Conservation (phyloP, 2,888 invertebrate genomes). For the Mechanitis mazaeus region DNA sequence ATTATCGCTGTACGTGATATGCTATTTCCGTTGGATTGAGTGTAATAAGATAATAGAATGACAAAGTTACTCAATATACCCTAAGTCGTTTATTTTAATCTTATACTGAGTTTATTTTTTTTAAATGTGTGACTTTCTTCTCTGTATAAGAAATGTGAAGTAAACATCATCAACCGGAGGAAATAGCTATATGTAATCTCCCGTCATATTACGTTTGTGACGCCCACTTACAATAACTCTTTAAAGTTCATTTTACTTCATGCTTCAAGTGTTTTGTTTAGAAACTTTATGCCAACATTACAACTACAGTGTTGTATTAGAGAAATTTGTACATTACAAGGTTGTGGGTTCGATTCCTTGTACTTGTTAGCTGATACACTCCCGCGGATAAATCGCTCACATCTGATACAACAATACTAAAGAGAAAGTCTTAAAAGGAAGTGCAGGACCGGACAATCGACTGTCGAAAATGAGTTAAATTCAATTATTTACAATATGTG, state of each 20-base stretch:
- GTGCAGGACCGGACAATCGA: conserved; percentile 45
- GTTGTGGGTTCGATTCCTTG: conserved; percentile 56
- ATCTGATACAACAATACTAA: conserved; percentile 64
- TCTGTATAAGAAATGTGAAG: neutral
- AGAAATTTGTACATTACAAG: conserved; percentile 42
- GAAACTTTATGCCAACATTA: no score
- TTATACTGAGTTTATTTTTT: neutral
- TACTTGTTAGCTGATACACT: conserved; percentile 57
- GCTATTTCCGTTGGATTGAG: conserved; percentile 37
- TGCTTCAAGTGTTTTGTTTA: no score
- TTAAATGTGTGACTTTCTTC: no score
- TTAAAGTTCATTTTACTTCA: no score
- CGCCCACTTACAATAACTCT: conserved; percentile 9
- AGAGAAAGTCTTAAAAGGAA: conserved; percentile 64
- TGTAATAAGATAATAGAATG: conserved; percentile 12
- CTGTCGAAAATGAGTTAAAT: conserved; percentile 28
- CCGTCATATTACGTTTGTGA: conserved; percentile 10
- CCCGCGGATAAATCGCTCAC: conserved; percentile 65
- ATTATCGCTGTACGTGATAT: conserved; percentile 46
- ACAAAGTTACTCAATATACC: conserved; percentile 20
- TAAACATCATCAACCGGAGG: conserved; percentile 13
- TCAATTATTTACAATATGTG: neutral
- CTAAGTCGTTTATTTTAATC: conserved; percentile 1
- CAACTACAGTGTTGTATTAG: conserved; percentile 23
- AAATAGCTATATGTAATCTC: conserved; percentile 18